Base-by-base conservation (phyloP, 1,140 invertebrate species). In the Plectrocnemia conspersa region DNA sequence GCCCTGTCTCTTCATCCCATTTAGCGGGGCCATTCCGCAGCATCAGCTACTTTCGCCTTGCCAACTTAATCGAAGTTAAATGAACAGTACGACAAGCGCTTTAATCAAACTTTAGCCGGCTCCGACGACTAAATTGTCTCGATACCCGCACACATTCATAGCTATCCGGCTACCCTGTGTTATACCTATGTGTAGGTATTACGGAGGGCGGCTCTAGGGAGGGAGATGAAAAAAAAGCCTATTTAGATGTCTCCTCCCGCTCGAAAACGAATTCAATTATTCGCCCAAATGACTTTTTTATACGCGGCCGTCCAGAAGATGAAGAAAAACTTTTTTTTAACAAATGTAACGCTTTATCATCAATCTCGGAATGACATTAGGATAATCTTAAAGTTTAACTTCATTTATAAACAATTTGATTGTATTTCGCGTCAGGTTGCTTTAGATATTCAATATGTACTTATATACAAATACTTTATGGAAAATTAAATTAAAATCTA, bases 31-130 rank as follows among this genome's bases (percentile, higher is more conserved):
- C 35, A 5, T 40, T 52, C 18, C 21, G 22, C 33, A 13, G 46
- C 21, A 16, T 54, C 38, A 38, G 40, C 46, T 54, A 23, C 38
- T 48, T 46, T 47, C 46, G 42, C 29, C 35, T 11, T 52, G 58
- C 47, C 53, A 50, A 60, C 72, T 75, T 74, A 75, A 75, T 75
- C 71, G 71, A 74, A 74, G 71, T 75, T 75, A 72, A 75, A 75
- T 75, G 72, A 75, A 75, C 72, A 74, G 72, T 72, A 68, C 69
- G 73, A 75, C 73, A 75, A 72, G 64, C 69, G 45, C 72, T 69
- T 75, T 75, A 74, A 75, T 75, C 73, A 75, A 75, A 74, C 72
- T 75, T 74, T 69, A 68, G 64, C 50, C 16, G 54, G 48, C 32
- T 46, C 49, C 35, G 48, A 60, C 53, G 48, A 53, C 58, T 60